A percentile compares a stretch with the other conserved stretches of the same genome.
Conservation (phyloP, 2,888 invertebrate species). For the Napeogenes inachia region DNA sequence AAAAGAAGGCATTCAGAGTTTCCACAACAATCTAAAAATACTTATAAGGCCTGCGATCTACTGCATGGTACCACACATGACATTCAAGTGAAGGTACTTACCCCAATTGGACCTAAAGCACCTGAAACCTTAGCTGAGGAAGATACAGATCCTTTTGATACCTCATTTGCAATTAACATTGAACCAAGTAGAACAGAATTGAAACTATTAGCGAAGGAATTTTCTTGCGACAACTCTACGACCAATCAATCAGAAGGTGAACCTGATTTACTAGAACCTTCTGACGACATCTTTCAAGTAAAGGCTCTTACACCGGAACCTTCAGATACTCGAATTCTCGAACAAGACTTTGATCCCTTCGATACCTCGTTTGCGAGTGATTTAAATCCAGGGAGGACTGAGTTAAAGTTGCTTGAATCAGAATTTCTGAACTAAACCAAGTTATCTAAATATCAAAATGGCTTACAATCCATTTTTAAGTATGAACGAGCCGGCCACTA, state of each 20-base stretch:
- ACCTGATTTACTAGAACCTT: constrained; percentile 69
- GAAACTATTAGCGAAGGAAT: constrained; percentile 85
- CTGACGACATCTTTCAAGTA: constrained; percentile 77
- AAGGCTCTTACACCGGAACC: constrained; percentile 85
- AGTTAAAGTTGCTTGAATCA: constrained; percentile 86
- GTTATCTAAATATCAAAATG: constrained; percentile 62
- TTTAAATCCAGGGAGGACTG: constrained; percentile 85
- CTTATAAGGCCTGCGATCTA: constrained; percentile 54
- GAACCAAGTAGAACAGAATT: constrained; percentile 88
- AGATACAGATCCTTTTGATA: constrained; percentile 90
- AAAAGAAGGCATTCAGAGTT: constrained; percentile 75
- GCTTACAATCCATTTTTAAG: constrained; percentile 88
- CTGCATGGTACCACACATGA: constrained; percentile 53
- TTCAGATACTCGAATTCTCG: constrained; percentile 44
- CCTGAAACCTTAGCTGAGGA: constrained; percentile 56
- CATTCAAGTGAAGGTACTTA: constrained; percentile 80
- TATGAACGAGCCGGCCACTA: constrained; percentile 80
- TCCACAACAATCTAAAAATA: constrained; percentile 47
- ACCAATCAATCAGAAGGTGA: constrained; percentile 50
- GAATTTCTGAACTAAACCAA: constrained; percentile 74
- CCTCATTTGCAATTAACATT: constrained; percentile 87
- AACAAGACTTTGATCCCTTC: constrained; percentile 84
- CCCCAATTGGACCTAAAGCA: constrained; percentile 56
- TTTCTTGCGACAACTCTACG: constrained; percentile 75
- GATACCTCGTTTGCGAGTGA: constrained; percentile 88